Base-by-base conservation (phyloP, 2,888 invertebrate genomes). In the Serripes groenlandicus region DNA sequence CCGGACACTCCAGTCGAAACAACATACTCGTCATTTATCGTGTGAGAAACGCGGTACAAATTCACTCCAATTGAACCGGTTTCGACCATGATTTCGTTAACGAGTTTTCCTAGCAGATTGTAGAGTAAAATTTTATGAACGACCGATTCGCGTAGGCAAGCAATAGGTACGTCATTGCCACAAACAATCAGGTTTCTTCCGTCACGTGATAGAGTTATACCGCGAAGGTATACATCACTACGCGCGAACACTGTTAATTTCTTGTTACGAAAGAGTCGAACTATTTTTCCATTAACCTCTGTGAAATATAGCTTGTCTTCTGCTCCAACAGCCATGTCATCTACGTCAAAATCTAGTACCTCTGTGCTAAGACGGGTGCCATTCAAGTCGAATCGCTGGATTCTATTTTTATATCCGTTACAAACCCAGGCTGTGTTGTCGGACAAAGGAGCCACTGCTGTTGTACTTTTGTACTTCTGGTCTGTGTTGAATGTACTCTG, bases 351-450 rank as follows among this genome's bases (percentile, higher is more conserved):
- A 58, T 83, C 78, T 5, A 86, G 66, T 3, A 78, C 83, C 66
- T 86, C 86, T 15, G 52, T 78, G 26, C 73, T 79, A 4, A 81
- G 37, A 21, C 78, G 72, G 9, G 69, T 62, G 21, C 83, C 86
- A 18, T 70, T 64, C 26, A 52, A 58, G 75, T 78, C 73, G 37
- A 81, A 83, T 23, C 78, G 71, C 30, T 80, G 81, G 7, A 86
- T 86, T 28, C 62, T 80, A 52, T 86, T 86, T 30, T 66, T 77
- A 77, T 73, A 83, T 23, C 80, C 83, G 35, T 73, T 78, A 42
- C 86, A 86, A 9, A 86, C 86, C 86, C 86, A 86, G 0, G 75
- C 78, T 3, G 83, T 83, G n/a, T 79, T 74, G 34, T 86, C 86
- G 0, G 81, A 77, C 30, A 83, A 69, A 3, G 86, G 86, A 3